Percentiles rank a stretch among this genome's conserved stretches.
Evolutionary conservation across 2,113 vertebrate species (phyloP).

Genomic region (Melanerpes aurifrons): DNA sequence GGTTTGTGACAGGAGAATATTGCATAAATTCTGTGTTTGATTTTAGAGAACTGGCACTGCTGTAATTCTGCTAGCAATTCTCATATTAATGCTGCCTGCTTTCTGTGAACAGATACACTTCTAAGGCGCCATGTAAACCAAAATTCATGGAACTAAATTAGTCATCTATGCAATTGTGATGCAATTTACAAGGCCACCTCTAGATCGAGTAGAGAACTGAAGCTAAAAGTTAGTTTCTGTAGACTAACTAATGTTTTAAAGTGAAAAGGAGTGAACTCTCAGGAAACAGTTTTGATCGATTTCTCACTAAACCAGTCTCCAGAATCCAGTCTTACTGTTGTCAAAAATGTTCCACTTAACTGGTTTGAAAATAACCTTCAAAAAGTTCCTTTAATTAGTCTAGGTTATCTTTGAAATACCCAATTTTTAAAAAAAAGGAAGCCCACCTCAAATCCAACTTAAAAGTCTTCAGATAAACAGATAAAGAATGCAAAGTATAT

Average conservation of each 20-base stretch:
- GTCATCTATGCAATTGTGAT: not conserved
- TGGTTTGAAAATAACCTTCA: not conserved
- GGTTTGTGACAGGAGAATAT: slow-evolving; percentile 60
- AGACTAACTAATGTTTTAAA: not conserved
- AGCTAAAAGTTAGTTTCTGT: not conserved
- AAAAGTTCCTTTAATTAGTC: not conserved
- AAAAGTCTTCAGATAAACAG: not conserved
- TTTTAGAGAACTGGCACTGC: slow-evolving; percentile 43
- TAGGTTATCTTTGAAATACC: not conserved
- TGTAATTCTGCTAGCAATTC: slow-evolving; percentile 42
- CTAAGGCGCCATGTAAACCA: not conserved
- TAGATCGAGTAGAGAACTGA: not conserved
- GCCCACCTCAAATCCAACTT: not conserved
- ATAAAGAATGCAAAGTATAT: not conserved
- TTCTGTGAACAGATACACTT: not conserved
- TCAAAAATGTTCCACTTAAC: not conserved
- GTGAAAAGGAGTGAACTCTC: not conserved
- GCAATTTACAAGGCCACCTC: not conserved
- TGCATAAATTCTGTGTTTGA: slow-evolving; percentile 53
- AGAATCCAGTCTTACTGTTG: not conserved
- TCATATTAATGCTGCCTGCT: slow-evolving; percentile 14
- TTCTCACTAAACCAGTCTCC: not conserved
- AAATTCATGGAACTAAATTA: not conserved
- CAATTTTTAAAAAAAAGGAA: not conserved
- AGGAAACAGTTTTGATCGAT: not conserved